Percentiles rank a stretch among this genome's conserved stretches.
These are phyloP conservation scores for Amphipyra berbera DNA, from an alignment of 2,888 invertebrate species.

Conservation along the genomic window DNA sequence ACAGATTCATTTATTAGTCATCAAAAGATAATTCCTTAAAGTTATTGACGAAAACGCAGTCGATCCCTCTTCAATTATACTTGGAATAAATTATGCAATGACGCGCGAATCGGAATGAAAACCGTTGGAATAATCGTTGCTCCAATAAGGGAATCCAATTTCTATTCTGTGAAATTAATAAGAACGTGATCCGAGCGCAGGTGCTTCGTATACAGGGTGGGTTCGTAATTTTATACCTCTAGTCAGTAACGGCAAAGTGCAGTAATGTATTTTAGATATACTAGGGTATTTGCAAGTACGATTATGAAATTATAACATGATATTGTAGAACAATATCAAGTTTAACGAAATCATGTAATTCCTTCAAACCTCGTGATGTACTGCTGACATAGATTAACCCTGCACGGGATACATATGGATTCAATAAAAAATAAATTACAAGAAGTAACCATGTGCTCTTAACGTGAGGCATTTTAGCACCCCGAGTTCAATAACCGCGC, in stretches of 20 bases:
- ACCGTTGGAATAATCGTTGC: constrained; percentile 73
- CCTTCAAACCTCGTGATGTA: too few relatives aligned
- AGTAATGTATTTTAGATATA: constrained; percentile 4
- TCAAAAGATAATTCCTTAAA: constrained; percentile 31
- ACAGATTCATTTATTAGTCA: background rate
- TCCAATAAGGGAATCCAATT: constrained; percentile 81
- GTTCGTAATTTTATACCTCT: constrained; percentile 15
- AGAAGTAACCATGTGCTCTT: too few relatives aligned
- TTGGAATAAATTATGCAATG: constrained; percentile 78
- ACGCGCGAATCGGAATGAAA: constrained; percentile 72
- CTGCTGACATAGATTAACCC: too few relatives aligned
- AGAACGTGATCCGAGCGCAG: constrained; percentile 71
- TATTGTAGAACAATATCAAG: too few relatives aligned
- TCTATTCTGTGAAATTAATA: constrained; percentile 78
- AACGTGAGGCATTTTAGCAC: too few relatives aligned
- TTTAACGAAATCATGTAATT: too few relatives aligned
- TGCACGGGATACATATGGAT: too few relatives aligned
- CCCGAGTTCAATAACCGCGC: too few relatives aligned
- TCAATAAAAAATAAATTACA: too few relatives aligned
- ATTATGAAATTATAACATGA: too few relatives aligned
- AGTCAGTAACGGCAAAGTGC: constrained; percentile 5
- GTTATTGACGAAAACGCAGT: constrained; percentile 47
- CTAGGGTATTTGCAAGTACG: background rate
- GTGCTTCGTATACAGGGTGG: constrained; percentile 64
- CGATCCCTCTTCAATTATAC: constrained; percentile 75